phyloP scores from a whole-genome alignment of 1,140 invertebrate species.

The Ceratina japonica region DNA sequence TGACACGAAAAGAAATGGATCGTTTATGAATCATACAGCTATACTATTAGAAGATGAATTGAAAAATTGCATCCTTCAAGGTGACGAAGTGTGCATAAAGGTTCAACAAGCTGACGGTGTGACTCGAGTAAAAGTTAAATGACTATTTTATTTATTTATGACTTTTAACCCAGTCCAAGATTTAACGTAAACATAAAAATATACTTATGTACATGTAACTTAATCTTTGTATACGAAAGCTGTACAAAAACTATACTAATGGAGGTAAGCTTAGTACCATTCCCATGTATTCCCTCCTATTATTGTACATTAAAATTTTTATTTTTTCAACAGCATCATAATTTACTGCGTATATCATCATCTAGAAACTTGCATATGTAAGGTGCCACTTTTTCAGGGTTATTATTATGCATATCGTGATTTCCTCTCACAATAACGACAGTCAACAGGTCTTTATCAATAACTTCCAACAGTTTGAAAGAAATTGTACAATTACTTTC shows the following conservation, averaged over 20 bases:
- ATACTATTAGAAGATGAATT: slow-evolving; percentile 67
- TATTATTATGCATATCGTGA: slow-evolving; percentile 84
- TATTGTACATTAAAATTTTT: neutral
- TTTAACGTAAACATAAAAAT: neutral
- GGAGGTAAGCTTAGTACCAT: slow-evolving; percentile 4
- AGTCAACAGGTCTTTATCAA: no score
- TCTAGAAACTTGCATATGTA: slow-evolving; percentile 74
- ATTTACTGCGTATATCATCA: slow-evolving; percentile 64
- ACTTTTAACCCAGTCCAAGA: neutral
- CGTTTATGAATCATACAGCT: slow-evolving; percentile 72
- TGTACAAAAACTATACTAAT: neutral
- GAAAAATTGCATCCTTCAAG: slow-evolving; percentile 46
- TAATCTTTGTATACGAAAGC: neutral
- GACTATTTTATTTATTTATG: slow-evolving; percentile 19
- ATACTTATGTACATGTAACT: slow-evolving; percentile 30
- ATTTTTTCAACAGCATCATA: slow-evolving; percentile 39
- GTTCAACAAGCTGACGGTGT: slow-evolving; percentile 65
- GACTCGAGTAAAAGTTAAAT: slow-evolving; percentile 56
- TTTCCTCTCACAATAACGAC: slow-evolving; percentile 79
- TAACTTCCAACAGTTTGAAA: neutral
- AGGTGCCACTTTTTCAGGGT: slow-evolving; percentile 80
- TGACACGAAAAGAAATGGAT: slow-evolving; percentile 62
- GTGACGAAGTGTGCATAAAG: slow-evolving; percentile 62
- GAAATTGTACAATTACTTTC: slow-evolving; percentile 36
- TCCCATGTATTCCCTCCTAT: neutral